Evolutionary conservation across 92 coral and sea anemone genomes (phyloP).

Genomic region (Phenganax stokvisi): DNA sequence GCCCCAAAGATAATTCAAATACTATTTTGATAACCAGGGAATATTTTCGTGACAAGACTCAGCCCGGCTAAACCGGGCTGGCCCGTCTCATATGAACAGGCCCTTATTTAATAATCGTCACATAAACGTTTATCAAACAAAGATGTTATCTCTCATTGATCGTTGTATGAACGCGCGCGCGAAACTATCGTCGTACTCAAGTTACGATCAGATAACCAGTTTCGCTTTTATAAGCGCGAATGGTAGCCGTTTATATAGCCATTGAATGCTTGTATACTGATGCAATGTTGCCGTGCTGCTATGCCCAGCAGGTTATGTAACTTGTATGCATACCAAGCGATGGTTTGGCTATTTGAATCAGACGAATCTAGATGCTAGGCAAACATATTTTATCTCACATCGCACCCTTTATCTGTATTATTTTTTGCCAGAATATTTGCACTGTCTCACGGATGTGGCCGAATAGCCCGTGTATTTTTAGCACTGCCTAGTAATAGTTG

Average conservation of each 20-base stretch:
- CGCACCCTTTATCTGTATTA: constrained; percentile 14
- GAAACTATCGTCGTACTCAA: constrained; percentile 15
- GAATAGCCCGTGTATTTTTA: too few species aligned
- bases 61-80: too few species aligned
- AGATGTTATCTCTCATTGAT: constrained; percentile 39
- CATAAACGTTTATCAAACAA: constrained; percentile 31
- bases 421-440: constrained; percentile 13
- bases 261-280: constrained; percentile 3
- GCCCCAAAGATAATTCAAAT: too few species aligned
- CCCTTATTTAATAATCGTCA: constrained; percentile 36
- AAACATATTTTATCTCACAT: constrained; percentile 18
- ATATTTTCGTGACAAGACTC: too few species aligned
- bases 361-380: not conserved
- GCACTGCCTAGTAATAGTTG: too few species aligned
- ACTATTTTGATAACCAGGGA: too few species aligned
- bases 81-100: too few species aligned
- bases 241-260: constrained; percentile 1
- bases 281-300: not conserved
- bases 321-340: not conserved
- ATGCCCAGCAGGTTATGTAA: not conserved
- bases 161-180: not conserved
- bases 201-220: constrained; percentile 6
- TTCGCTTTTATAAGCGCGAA: not conserved
- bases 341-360: not conserved
- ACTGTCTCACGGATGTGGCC: not conserved